Conservation (phyloP, 2,888 invertebrate species). For the Trichacis sp. region DNA sequence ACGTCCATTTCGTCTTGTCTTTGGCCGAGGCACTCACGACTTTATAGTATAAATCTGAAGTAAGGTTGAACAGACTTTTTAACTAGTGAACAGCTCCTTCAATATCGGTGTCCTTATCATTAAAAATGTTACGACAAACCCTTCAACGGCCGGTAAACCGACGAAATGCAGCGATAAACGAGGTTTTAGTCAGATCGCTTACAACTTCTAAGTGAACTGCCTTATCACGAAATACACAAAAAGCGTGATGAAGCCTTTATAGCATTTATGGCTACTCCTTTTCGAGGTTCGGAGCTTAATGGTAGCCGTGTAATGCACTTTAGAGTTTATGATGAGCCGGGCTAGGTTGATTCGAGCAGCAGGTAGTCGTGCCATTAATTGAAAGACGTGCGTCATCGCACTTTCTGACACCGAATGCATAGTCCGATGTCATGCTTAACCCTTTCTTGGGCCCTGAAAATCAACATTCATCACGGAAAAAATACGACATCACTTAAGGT, state of each 20-base stretch:
- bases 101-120: neutral
- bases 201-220: neutral
- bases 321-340: neutral
- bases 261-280: neutral
- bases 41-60: neutral
- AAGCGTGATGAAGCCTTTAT: neutral
- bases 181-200: neutral
- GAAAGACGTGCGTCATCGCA: neutral
- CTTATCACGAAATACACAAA: neutral
- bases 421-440: neutral
- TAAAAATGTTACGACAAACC: neutral
- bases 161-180: neutral
- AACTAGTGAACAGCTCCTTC: neutral
- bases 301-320: constrained; percentile 10
- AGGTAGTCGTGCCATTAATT: constrained; percentile 6
- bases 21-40: neutral
- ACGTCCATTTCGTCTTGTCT: neutral
- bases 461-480: constrained; percentile 13
- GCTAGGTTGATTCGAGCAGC: neutral
- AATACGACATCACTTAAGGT: neutral
- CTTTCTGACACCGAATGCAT: constrained; percentile 2
- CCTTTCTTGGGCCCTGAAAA: neutral
- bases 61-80: neutral
- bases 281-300: neutral
- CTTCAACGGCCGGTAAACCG: neutral